Percentiles rank a stretch among this genome's conserved stretches.
Conservation (phyloP, 2,113 vertebrate genomes). For the Fulica atra region DNA sequence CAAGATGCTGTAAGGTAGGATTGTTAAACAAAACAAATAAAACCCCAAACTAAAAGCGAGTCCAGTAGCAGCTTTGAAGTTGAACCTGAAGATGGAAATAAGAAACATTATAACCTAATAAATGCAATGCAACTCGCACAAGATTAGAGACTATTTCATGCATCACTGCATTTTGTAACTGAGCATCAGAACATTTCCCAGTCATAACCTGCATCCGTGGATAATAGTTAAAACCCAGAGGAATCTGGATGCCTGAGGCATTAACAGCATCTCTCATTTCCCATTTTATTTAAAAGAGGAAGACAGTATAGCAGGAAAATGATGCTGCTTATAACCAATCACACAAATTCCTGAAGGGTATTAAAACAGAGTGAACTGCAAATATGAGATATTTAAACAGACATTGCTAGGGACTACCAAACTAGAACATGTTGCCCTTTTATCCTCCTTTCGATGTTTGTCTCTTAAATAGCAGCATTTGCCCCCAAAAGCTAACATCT, state of each 20-base stretch:
- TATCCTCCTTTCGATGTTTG: background rate
- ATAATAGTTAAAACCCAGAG: background rate
- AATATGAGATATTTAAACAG: background rate
- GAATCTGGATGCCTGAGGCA: background rate
- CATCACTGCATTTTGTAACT: background rate
- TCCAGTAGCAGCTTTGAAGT: background rate
- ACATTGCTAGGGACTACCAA: background rate
- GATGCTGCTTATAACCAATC: background rate
- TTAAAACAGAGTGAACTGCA: background rate
- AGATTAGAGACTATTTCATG: background rate
- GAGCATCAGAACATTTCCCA: background rate
- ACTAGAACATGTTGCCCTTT: background rate
- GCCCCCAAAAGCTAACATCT: background rate
- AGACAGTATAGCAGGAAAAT: background rate
- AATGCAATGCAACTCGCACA: background rate
- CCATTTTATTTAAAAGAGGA: background rate
- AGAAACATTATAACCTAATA: background rate
- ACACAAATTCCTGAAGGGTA: background rate
- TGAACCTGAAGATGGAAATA: background rate
- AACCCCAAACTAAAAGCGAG: background rate
- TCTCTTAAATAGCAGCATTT: background rate
- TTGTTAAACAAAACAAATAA: background rate
- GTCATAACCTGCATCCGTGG: background rate
- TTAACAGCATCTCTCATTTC: background rate
- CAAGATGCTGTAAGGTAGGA: background rate